Conservation (phyloP, 2,888 invertebrate genomes). For the Malthinus flaveolus region DNA sequence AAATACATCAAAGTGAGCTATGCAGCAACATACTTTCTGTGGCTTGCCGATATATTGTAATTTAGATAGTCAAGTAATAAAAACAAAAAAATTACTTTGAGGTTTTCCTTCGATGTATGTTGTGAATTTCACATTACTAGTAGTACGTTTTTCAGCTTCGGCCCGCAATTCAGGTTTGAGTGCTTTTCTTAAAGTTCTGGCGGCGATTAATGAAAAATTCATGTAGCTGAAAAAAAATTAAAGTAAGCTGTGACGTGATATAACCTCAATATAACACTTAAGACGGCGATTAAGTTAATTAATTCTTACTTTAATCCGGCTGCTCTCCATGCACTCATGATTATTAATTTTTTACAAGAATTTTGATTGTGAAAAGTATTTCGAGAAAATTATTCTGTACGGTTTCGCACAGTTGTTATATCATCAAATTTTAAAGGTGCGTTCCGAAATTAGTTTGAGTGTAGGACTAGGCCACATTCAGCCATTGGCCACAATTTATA, state of each 20-base stretch:
- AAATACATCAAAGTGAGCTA: too few species aligned
- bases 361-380: slow-evolving; percentile 6
- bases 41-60: background rate
- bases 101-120: slow-evolving; percentile 91
- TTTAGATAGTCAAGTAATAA: background rate
- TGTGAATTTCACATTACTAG: slow-evolving; percentile 77
- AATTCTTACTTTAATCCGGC: slow-evolving; percentile 78
- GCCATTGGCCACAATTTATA: background rate
- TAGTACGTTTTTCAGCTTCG: slow-evolving; percentile 78
- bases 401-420: background rate
- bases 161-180: slow-evolving; percentile 74
- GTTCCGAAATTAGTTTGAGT: background rate
- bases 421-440: background rate
- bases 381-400: background rate
- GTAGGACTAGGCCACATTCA: background rate
- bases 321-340: slow-evolving; percentile 82
- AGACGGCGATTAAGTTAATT: slow-evolving; percentile 4
- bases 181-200: slow-evolving; percentile 76
- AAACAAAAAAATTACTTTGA: slow-evolving; percentile 66
- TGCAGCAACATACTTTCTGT: too few species aligned
- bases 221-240: slow-evolving; percentile 74
- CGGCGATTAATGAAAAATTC: slow-evolving; percentile 94
- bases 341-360: slow-evolving; percentile 37
- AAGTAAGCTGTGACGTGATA: slow-evolving; percentile 2
- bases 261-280: slow-evolving; percentile 14